A percentile compares a stretch with the other conserved stretches of the same genome.
Evolutionary conservation across 2,888 invertebrate genomes (phyloP).

Genomic region (Choristoneura rosaceana): DNA sequence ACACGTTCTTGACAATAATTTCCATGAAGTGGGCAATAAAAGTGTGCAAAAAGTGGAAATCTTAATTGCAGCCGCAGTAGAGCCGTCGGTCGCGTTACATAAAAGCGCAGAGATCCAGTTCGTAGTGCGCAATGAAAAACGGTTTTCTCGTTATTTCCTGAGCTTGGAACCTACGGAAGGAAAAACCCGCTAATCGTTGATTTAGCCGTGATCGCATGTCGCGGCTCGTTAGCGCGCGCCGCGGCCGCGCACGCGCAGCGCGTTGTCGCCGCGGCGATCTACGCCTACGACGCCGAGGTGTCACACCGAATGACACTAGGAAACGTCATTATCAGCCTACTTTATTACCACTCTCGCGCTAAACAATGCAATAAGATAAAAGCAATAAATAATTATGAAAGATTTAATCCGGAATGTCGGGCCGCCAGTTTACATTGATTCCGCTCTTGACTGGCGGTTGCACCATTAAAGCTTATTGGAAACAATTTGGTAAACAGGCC

Average conservation of each 20-base stretch:
- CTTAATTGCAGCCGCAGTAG: slow-evolving; percentile 80
- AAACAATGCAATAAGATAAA: slow-evolving; percentile 75
- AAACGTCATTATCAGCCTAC: slow-evolving; percentile 71
- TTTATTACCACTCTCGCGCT: slow-evolving; percentile 65
- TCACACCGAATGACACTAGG: slow-evolving; percentile 55
- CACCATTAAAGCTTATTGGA: slow-evolving; percentile 81
- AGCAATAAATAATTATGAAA: slow-evolving; percentile 75
- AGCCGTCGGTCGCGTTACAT: slow-evolving; percentile 78
- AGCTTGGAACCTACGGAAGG: slow-evolving; percentile 77
- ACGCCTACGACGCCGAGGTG: slow-evolving; percentile 39
- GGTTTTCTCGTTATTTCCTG: slow-evolving; percentile 82
- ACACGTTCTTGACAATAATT: slow-evolving; percentile 82
- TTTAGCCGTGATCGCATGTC: slow-evolving; percentile 76
- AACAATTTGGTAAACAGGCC: slow-evolving; percentile 83
- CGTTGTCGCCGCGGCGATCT: slow-evolving; percentile 60
- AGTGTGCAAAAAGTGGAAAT: slow-evolving; percentile 83
- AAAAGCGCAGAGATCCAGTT: slow-evolving; percentile 81
- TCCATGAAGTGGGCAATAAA: slow-evolving; percentile 84
- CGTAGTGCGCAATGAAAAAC: slow-evolving; percentile 75
- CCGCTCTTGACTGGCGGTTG: slow-evolving; percentile 61
- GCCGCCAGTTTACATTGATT: slow-evolving; percentile 63
- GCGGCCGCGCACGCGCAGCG: slow-evolving; percentile 46
- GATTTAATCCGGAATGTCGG: slow-evolving; percentile 73
- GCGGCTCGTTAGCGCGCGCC: slow-evolving; percentile 69
- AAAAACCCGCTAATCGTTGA: slow-evolving; percentile 80